These are phyloP conservation scores for Solea senegalensis DNA, from an alignment of 2,113 vertebrate genomes.

Conservation along the genomic window DNA sequence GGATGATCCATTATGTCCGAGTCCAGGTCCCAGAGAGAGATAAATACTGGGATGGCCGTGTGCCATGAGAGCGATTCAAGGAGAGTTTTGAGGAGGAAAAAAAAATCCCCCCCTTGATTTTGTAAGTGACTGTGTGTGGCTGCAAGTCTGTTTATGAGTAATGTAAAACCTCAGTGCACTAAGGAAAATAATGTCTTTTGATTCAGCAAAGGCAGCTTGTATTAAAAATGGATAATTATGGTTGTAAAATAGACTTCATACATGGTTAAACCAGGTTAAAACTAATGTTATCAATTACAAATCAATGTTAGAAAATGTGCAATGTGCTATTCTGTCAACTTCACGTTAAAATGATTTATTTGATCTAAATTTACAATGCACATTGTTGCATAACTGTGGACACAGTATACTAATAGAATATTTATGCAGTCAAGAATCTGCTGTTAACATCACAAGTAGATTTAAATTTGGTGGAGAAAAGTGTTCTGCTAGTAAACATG, in stretches of 20 bases:
- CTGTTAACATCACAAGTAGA: too few relatives aligned
- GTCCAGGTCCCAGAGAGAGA: conserved; percentile 64
- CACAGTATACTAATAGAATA: not conserved
- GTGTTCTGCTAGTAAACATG: too few relatives aligned
- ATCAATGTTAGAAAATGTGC: too few relatives aligned
- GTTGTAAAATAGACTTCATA: not conserved
- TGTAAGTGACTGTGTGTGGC: not conserved
- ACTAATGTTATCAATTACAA: too few relatives aligned
- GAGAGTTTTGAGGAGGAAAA: conserved; percentile 45
- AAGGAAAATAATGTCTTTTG: not conserved
- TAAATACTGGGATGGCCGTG: conserved; percentile 75
- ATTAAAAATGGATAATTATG: not conserved
- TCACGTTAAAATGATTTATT: not conserved
- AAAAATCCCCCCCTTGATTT: not conserved
- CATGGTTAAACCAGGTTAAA: too few relatives aligned
- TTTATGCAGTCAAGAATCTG: too few relatives aligned
- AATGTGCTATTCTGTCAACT: too few relatives aligned
- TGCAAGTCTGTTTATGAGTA: not conserved
- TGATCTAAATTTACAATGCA: not conserved
- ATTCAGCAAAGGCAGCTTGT: conserved; percentile 2
- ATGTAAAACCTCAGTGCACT: conserved; percentile 2
- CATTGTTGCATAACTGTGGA: not conserved
- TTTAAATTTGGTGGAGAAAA: too few relatives aligned
- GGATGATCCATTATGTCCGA: conserved; percentile 76
- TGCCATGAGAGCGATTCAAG: conserved; percentile 67